These are phyloP conservation scores for Chiloscyllium plagiosum DNA, from an alignment of 2,113 vertebrate species.

Conservation along the genomic window DNA sequence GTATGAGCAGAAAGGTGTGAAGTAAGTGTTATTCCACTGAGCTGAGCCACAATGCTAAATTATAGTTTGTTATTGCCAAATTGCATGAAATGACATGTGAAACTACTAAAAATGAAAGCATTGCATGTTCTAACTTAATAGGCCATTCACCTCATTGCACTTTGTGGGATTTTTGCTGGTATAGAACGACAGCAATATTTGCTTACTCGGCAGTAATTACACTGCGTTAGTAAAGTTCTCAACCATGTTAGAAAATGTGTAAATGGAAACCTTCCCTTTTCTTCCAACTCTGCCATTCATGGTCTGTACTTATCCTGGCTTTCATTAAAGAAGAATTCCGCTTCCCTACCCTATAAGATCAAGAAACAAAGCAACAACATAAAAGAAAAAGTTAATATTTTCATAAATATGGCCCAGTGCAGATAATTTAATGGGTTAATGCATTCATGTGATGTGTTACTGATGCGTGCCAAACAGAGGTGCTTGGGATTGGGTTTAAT, in stretches of 20 bases:
- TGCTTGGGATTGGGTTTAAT: background rate
- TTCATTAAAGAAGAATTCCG: background rate
- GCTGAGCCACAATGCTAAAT: background rate
- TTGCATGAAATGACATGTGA: constrained; percentile 12
- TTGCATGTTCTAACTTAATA: background rate
- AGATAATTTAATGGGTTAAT: background rate
- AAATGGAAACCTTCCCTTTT: background rate
- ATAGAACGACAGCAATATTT: background rate
- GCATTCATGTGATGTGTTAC: background rate
- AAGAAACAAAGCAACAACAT: background rate
- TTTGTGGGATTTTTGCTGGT: background rate
- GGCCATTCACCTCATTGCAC: background rate
- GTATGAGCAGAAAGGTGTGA: constrained; percentile 26
- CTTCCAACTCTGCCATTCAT: background rate
- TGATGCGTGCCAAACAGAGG: background rate
- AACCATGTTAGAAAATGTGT: background rate
- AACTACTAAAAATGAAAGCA: background rate
- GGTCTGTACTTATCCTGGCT: background rate
- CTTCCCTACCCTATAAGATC: background rate
- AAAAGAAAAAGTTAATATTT: background rate
- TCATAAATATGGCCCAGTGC: background rate
- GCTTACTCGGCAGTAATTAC: background rate
- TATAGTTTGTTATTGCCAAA: background rate
- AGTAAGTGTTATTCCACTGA: constrained; percentile 7
- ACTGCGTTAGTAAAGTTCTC: background rate